Percentiles rank a stretch among this genome's conserved stretches.
phyloP scores from a whole-genome alignment of 2,888 invertebrate species.

The Tipula vernalis region DNA sequence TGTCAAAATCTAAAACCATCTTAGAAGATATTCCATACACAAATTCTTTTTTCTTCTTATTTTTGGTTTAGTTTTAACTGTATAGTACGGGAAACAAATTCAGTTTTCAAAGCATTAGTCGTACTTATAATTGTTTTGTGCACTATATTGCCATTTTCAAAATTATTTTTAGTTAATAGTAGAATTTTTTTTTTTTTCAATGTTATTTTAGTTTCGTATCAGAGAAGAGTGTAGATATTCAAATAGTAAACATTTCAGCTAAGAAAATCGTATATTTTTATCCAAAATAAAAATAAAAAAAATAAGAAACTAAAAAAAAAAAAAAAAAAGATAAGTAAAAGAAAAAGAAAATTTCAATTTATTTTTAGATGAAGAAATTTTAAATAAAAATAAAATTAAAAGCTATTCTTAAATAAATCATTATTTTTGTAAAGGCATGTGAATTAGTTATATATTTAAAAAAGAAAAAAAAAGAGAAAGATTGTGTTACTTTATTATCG shows the following conservation, averaged over 20 bases:
- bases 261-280: background rate
- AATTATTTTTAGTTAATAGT: background rate
- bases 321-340: background rate
- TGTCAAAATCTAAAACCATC: background rate
- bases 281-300: background rate
- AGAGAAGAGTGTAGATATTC: background rate
- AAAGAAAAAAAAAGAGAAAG: background rate
- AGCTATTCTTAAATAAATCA: slow-evolving; percentile 4
- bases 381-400: background rate
- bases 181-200: background rate
- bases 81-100: background rate
- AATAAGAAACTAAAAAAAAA: background rate
- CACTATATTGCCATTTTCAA: background rate
- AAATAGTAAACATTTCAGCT: background rate
- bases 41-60: background rate
- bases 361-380: background rate
- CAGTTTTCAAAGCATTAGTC: no score
- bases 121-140: background rate
- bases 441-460: background rate
- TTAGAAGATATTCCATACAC: background rate
- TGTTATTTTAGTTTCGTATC: background rate
- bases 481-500: background rate
- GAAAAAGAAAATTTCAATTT: background rate
- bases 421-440: background rate
- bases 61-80: background rate